Conservation (phyloP, 2,888 invertebrate species). For the Polydrusus tereticollis region DNA sequence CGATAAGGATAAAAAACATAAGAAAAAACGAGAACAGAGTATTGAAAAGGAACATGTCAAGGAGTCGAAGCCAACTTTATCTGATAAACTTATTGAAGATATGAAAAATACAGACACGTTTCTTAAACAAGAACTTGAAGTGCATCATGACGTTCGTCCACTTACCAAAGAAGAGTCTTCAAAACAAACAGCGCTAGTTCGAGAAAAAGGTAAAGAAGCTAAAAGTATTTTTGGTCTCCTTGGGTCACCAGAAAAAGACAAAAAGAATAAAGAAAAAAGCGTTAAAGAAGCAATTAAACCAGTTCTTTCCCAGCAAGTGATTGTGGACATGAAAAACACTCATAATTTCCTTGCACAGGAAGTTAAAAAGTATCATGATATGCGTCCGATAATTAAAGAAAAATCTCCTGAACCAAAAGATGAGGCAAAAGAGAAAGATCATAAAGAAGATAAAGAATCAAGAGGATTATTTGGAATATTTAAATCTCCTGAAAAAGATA, state of each 20-base stretch:
- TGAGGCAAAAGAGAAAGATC: slow-evolving; percentile 50
- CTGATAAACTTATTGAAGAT: slow-evolving; percentile 42
- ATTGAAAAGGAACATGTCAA: slow-evolving; percentile 6
- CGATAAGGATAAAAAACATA: slow-evolving; percentile 29
- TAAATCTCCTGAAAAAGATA: slow-evolving; percentile 22
- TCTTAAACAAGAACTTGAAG: slow-evolving; percentile 38
- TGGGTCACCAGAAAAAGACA: slow-evolving; percentile 32
- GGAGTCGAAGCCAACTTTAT: slow-evolving; percentile 36
- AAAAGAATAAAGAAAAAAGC: slow-evolving; percentile 22
- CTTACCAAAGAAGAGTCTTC: slow-evolving; percentile 35
- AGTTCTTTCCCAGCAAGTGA: slow-evolving; percentile 21
- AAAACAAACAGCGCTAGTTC: slow-evolving; percentile 7
- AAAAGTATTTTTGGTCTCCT: slow-evolving; percentile 42
- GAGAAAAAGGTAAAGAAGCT: slow-evolving; percentile 22
- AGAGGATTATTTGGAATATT: slow-evolving; percentile 45
- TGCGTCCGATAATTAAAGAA: slow-evolving; percentile 38
- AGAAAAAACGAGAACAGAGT: neutral
- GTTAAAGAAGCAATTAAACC: slow-evolving; percentile 4
- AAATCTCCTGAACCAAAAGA: neutral
- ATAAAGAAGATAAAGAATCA: slow-evolving; percentile 28
- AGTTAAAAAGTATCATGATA: slow-evolving; percentile 54
- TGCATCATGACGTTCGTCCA: slow-evolving; percentile 52
- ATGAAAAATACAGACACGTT: slow-evolving; percentile 49
- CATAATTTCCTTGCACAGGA: slow-evolving; percentile 51
- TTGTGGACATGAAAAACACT: slow-evolving; percentile 41